Percentiles rank a stretch among this genome's conserved stretches.
Conservation (phyloP, 1,140 invertebrate genomes). For the Marisa cornuarietis region DNA sequence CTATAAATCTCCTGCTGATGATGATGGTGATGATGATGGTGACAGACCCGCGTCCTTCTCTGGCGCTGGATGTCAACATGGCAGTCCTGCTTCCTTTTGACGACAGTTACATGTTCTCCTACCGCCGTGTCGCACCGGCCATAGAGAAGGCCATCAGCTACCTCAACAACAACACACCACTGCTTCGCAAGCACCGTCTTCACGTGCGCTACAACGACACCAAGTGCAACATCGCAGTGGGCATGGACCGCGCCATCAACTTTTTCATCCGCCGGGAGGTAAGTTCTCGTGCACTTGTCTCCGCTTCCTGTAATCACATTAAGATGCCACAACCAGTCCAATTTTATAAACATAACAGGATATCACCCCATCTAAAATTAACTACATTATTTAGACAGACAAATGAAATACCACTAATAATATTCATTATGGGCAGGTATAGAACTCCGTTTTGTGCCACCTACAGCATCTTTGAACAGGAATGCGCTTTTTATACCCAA, state of each 20-base stretch:
- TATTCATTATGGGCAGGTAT: no score
- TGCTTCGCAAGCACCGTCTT: constrained; percentile 29
- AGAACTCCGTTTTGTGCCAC: no score
- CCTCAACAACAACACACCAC: constrained; percentile 65
- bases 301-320: no score
- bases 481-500: no score
- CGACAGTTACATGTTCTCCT: constrained; percentile 73
- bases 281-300: neutral
- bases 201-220: constrained; percentile 39
- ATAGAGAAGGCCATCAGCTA: constrained; percentile 76
- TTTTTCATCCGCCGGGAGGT: constrained; percentile 41
- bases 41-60: neutral
- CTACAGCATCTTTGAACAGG: no score
- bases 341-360: no score
- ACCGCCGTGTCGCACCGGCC: constrained; percentile 78
- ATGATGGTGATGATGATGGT: neutral
- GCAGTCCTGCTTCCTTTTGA: constrained; percentile 77
- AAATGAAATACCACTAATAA: no score
- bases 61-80: constrained; percentile 55
- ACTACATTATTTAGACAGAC: no score
- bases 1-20: no score
- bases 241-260: constrained; percentile 50
- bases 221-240: constrained; percentile 38
- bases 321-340: no score
- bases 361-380: no score